A percentile compares a stretch with the other conserved stretches of the same genome.
These are phyloP conservation scores for Morphnarchus princeps DNA, from an alignment of 2,113 vertebrate genomes.

Conservation along the genomic window DNA sequence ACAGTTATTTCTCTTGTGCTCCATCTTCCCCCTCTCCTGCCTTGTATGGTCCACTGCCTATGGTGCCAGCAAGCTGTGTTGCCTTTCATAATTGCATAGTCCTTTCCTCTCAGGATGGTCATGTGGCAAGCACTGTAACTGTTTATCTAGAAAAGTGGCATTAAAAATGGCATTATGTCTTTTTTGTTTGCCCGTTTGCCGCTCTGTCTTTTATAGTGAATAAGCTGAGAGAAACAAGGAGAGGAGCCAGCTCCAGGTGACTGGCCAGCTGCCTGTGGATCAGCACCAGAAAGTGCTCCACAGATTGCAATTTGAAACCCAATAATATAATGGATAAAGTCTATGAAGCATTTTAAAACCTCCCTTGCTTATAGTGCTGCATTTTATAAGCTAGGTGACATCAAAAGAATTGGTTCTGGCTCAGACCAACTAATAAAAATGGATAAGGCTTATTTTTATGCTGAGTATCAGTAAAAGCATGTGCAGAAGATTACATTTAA, in stretches of 20 bases:
- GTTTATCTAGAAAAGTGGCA: not conserved
- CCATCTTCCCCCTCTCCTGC: not conserved
- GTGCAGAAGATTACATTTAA: constrained; percentile 73
- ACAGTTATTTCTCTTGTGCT: not conserved
- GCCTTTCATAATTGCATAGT: not conserved
- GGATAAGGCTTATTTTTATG: constrained; percentile 72
- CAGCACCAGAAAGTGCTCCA: constrained; percentile 44
- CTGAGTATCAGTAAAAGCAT: constrained; percentile 71
- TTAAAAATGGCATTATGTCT: not conserved
- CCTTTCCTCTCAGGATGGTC: not conserved
- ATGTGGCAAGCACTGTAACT: not conserved
- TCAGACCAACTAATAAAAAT: constrained; percentile 61
- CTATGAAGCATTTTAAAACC: constrained; percentile 62
- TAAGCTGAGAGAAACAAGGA: not conserved
- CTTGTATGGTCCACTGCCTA: not conserved
- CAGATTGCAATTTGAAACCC: constrained; percentile 45
- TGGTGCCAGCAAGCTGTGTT: not conserved
- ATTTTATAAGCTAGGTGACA: constrained; percentile 33
- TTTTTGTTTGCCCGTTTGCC: not conserved
- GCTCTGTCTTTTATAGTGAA: not conserved
- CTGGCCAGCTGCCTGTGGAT: constrained; percentile 56
- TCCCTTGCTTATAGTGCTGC: constrained; percentile 34
- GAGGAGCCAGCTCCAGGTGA: constrained; percentile 51
- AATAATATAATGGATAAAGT: constrained; percentile 66
- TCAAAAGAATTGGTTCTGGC: constrained; percentile 59